Conservation (phyloP, 2,797 vertebrate species). For the Scyliorhinus canicula region DNA sequence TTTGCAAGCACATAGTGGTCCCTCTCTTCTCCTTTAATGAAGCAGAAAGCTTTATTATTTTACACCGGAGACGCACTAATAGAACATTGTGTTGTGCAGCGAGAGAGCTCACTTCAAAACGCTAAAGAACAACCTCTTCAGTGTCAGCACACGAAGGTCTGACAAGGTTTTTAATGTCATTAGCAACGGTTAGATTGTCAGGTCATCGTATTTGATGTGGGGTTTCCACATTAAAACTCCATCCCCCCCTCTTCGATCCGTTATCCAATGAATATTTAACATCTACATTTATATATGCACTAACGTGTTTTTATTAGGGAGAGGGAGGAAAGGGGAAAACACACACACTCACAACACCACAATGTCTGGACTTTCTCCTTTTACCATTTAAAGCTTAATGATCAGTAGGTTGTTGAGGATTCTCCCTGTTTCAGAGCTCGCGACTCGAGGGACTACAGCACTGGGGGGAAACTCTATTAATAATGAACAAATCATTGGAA, state of each 20-base stretch:
- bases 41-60: constrained; percentile 38
- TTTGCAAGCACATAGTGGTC: neutral
- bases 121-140: constrained; percentile 7
- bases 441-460: neutral
- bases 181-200: constrained; percentile 32
- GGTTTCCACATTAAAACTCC: constrained; percentile 2
- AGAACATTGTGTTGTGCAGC: constrained; percentile 24
- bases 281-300: neutral
- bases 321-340: neutral
- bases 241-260: too few relatives aligned
- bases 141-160: neutral
- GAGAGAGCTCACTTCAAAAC: neutral
- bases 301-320: too few relatives aligned
- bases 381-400: neutral
- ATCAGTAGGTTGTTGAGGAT: neutral
- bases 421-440: neutral
- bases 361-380: neutral
- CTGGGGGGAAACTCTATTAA: neutral
- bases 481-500: neutral
- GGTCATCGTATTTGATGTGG: constrained; percentile 30
- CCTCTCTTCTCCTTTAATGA: constrained; percentile 28
- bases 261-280: constrained; percentile 24
- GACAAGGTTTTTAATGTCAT: constrained; percentile 34
- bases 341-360: neutral
- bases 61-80: constrained; percentile 20